phyloP scores from a whole-genome alignment of 1,140 invertebrate species.

The Glomeris maerens region DNA sequence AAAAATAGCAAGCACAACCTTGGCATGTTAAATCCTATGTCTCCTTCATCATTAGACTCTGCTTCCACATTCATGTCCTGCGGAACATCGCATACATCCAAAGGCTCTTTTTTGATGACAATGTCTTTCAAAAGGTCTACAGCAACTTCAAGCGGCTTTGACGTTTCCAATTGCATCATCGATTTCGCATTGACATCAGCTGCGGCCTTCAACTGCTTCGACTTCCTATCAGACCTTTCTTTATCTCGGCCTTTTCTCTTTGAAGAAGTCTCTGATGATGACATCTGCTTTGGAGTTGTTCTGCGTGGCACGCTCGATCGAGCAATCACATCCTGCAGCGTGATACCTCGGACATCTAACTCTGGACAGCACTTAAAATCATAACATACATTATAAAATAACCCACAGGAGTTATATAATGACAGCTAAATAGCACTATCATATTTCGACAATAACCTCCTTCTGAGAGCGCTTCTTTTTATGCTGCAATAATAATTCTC shows the following conservation, averaged over 20 bases:
- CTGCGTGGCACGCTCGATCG: conserved; percentile 32
- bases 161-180: too few species aligned
- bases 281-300: conserved; percentile 22
- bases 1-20: too few species aligned
- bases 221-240: too few species aligned
- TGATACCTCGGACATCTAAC: conserved; percentile 41
- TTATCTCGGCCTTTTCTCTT: too few species aligned
- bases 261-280: conserved; percentile 13
- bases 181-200: conserved; percentile 12
- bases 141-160: too few species aligned
- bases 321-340: conserved; percentile 41
- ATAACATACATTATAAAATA: neutral
- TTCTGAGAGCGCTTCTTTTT: conserved; percentile 23
- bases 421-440: neutral
- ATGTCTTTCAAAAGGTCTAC: too few species aligned
- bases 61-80: conserved; percentile 1
- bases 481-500: conserved; percentile 47
- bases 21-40: too few species aligned
- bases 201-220: too few species aligned
- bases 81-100: too few species aligned
- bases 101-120: too few species aligned
- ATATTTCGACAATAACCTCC: conserved; percentile 16
- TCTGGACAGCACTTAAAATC: conserved; percentile 33
- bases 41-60: conserved; percentile 9
- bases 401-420: neutral